These are phyloP conservation scores for Plotosus lineatus DNA, from an alignment of 2,113 vertebrate species.

Conservation along the genomic window DNA sequence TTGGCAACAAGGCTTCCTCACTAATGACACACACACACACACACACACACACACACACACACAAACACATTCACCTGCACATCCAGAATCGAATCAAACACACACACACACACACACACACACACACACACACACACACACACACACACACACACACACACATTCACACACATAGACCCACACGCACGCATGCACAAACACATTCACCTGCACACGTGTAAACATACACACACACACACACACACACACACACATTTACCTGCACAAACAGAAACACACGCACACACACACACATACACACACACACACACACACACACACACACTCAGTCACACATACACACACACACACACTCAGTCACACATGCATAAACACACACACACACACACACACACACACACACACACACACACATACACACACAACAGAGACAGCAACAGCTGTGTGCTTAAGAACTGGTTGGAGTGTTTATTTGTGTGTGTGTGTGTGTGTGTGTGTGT, in stretches of 20 bases:
- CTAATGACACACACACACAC: conserved; percentile 12
- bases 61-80: neutral
- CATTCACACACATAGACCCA: neutral
- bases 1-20: neutral
- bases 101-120: conserved; percentile 23
- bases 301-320: neutral
- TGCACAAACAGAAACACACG: neutral
- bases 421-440: neutral
- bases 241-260: neutral
- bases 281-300: conserved; percentile 20
- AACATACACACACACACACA: conserved; percentile 21
- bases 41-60: neutral
- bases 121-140: neutral
- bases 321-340: too few species aligned
- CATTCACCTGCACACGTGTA: too few species aligned
- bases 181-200: neutral
- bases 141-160: conserved; percentile 10
- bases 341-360: too few species aligned
- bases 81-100: too few species aligned
- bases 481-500: conserved; percentile 24
- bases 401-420: neutral
- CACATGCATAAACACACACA: too few species aligned
- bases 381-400: conserved; percentile 21
- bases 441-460: conserved; percentile 19
- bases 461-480: conserved; percentile 36